Evolutionary conservation across 1,140 invertebrate species (phyloP).

Genomic region (Himalopsyche phryganea): DNA sequence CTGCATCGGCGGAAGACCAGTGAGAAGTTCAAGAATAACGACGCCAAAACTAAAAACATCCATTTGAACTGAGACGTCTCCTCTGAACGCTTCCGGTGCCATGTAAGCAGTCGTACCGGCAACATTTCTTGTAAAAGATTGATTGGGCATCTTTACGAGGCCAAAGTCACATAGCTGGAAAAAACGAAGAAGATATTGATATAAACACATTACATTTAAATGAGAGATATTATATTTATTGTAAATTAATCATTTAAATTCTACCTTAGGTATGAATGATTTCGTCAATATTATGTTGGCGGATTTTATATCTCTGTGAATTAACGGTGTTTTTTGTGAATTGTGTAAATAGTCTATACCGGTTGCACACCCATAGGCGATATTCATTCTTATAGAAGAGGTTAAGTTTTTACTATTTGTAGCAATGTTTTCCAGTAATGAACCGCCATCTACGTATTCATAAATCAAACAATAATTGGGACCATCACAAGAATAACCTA

Average conservation of each 20-base stretch:
- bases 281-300: conserved; percentile 70
- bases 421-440: conserved; percentile 59
- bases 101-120: conserved; percentile 73
- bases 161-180: conserved; percentile 73
- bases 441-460: conserved; percentile 66
- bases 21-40: conserved; percentile 68
- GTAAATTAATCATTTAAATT: too few species aligned
- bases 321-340: conserved; percentile 51
- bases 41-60: conserved; percentile 78
- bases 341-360: conserved; percentile 65
- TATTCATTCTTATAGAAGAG: conserved; percentile 54
- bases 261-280: conserved; percentile 62
- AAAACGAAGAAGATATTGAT: conserved; percentile 15
- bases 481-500: conserved; percentile 64
- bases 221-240: too few species aligned
- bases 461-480: conserved; percentile 64
- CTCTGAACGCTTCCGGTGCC: conserved; percentile 69
- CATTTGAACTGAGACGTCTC: conserved; percentile 68
- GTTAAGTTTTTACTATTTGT: conserved; percentile 41
- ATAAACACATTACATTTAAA: conserved; percentile 10
- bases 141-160: conserved; percentile 56
- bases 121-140: conserved; percentile 51
- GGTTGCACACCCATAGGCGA: conserved; percentile 59
- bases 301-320: conserved; percentile 75
- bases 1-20: conserved; percentile 61